Percentiles rank a stretch among this genome's conserved stretches.
phyloP scores from a whole-genome alignment of 2,113 vertebrate genomes.

The Scomber japonicus region DNA sequence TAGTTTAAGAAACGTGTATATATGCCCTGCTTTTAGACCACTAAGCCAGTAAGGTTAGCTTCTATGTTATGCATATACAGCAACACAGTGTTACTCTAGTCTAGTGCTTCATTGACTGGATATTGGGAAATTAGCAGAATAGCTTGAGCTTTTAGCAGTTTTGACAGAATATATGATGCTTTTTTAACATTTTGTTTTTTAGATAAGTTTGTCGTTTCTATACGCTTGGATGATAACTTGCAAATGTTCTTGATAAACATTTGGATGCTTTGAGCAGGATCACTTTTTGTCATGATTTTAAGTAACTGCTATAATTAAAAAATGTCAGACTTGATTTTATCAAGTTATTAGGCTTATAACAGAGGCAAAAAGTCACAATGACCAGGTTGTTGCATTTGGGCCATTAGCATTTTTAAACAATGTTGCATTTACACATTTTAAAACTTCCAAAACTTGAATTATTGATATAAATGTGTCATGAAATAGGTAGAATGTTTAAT shows the following conservation, averaged over 20 bases:
- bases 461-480: not conserved
- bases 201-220: constrained; percentile 59
- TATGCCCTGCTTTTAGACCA: constrained; percentile 72
- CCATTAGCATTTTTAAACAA: not conserved
- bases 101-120: constrained; percentile 63
- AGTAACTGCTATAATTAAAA: constrained; percentile 10
- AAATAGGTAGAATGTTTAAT: not conserved
- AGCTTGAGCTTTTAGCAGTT: constrained; percentile 65
- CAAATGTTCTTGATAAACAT: constrained; percentile 58
- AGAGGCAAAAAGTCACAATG: constrained; percentile 27
- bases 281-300: constrained; percentile 20
- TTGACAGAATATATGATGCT: constrained; percentile 56
- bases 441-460: not conserved
- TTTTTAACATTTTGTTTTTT: constrained; percentile 50
- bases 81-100: constrained; percentile 62
- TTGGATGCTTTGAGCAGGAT: constrained; percentile 45
- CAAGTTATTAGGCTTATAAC: not conserved
- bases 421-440: constrained; percentile 1
- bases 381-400: constrained; percentile 18
- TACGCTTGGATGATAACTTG: constrained; percentile 63
- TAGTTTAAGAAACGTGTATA: constrained; percentile 60
- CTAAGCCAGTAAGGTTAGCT: constrained; percentile 59
- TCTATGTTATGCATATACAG: constrained; percentile 67
- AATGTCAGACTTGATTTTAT: constrained; percentile 16
- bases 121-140: constrained; percentile 60